Base-by-base conservation (phyloP, 2,888 invertebrate species). In the Synergus laeviventris region DNA sequence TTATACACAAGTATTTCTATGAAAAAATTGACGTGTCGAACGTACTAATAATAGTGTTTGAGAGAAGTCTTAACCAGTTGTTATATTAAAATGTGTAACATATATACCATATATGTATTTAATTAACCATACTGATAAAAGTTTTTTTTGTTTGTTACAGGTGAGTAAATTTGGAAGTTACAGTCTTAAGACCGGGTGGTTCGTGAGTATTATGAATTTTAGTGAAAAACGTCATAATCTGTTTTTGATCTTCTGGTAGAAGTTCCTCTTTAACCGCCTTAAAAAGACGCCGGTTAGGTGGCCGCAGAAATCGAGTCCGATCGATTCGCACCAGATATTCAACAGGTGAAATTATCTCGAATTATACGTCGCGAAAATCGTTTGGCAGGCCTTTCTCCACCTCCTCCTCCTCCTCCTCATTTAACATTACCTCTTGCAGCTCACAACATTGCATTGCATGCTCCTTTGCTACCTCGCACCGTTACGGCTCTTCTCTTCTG, bases 301-400 rank as follows among this genome's bases (percentile, higher is more conserved):
- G 64, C 54, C 78, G 74, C 76, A 76, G 75, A 76, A 77, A 81
- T 78, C 74, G 77, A 75, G 73, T 54, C 70, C 75, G 82, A 82
- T 81, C 80, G 84, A 85, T 86, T 83, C 85, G 82, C 82, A 79
- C 81, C 86, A 86, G 86, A 86, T 86, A 84, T 79, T 83, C 86
- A 86, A 83, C 86, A 84, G 85, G 85, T 86, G 87, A 86, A 87
- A 87, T 87, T 31, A 31, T 31, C 31, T 31, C 31, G 31, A 31
- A 31, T 31, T 87, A 84, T 85, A 85, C 83, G 84, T 79, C 83
- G 84, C 84, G 86, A 83, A 87, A 87, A 87, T 87, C 82, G 81
- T 78, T 76, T 74, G 56, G 75, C 75, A 75, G 79, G 24, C 75
- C 73, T 75, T 74, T 78, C 77, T 74, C 75, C 76, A 75, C 77